Evolutionary conservation across 2,888 invertebrate species (phyloP).

Genomic region (Hermaeophaga mercurialis): DNA sequence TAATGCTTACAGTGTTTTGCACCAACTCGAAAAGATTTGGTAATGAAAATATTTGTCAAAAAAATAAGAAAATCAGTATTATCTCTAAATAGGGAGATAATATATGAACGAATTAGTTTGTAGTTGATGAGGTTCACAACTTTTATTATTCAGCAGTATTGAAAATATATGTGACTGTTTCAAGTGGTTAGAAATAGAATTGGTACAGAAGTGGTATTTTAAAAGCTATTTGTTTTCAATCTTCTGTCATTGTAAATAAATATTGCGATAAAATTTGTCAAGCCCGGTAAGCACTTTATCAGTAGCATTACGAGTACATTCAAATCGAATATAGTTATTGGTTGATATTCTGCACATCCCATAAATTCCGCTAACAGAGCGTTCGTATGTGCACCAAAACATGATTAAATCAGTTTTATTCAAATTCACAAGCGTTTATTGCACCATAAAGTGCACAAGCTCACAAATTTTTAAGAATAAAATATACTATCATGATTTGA

Average conservation of each 20-base stretch:
- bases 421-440: slow-evolving; percentile 16
- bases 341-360: slow-evolving; percentile 12
- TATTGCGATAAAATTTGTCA: slow-evolving; percentile 8
- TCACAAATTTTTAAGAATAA: slow-evolving; percentile 21
- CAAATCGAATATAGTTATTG: slow-evolving; percentile 14
- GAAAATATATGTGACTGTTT: too few species aligned
- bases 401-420: slow-evolving; percentile 21
- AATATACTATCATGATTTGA: slow-evolving; percentile 20
- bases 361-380: slow-evolving; percentile 7
- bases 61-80: too few species aligned
- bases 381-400: slow-evolving; percentile 11
- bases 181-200: not conserved
- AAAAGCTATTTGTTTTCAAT: not conserved
- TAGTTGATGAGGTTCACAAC: too few species aligned
- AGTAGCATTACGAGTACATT: slow-evolving; percentile 12
- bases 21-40: too few species aligned
- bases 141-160: too few species aligned
- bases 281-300: slow-evolving; percentile 10
- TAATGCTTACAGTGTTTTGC: too few species aligned
- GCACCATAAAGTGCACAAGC: slow-evolving; percentile 13
- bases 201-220: not conserved
- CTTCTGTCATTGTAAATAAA: not conserved
- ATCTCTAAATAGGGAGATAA: too few species aligned
- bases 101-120: too few species aligned
- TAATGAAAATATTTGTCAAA: too few species aligned